Evolutionary conservation across 2,888 invertebrate genomes (phyloP), one percentile per base, ranked within the genome.

Genomic region (Drosophila infuscata): DNA sequence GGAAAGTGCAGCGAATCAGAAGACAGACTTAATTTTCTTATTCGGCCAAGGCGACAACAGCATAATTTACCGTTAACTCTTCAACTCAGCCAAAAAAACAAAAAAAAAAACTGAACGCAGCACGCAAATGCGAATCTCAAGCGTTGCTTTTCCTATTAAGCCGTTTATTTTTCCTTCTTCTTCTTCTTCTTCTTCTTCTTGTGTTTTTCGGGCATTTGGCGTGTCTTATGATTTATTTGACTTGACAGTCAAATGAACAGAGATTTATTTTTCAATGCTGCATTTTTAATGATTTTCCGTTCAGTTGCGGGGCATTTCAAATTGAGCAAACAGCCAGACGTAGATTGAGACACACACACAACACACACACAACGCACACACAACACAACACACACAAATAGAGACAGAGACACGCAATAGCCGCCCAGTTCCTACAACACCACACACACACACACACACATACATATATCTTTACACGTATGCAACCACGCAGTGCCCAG

Each of bases 241-340:
- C 90, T 82, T 82, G 90, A 90, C 90, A 84, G 88, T 80, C 90
- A 88, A 88, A 56, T 82, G 90, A 88, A 84, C 83, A 90, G 83
- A 79, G 90, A 84, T 84, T 89, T 84, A 84, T 89, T 82, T 88
- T 76, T 76, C 83, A 79, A 84, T 82, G 80, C 64, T 79, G 88
- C 66, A 74, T 79, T 83, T 83, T 83, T 89, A 89, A 83, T 83
- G 90, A 89, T 82, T 88, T 88, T 89, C 68, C 35, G 65, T 74
- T 64, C 70, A 61, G 68, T 54, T 71, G 58, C 58, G 63, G 62
- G 56, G 65, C 79, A 79, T 62, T 73, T 70, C 71, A 71, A 88
- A 68, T 74, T 46, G 74, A 70, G 60, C 54, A 69, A 53, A 70
- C 85, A 32, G 58, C 65, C 69, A 73, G 63, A 67, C 82, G 62